phyloP scores from a whole-genome alignment of 2,113 vertebrate genomes.

The Mormoops blainvillei region DNA sequence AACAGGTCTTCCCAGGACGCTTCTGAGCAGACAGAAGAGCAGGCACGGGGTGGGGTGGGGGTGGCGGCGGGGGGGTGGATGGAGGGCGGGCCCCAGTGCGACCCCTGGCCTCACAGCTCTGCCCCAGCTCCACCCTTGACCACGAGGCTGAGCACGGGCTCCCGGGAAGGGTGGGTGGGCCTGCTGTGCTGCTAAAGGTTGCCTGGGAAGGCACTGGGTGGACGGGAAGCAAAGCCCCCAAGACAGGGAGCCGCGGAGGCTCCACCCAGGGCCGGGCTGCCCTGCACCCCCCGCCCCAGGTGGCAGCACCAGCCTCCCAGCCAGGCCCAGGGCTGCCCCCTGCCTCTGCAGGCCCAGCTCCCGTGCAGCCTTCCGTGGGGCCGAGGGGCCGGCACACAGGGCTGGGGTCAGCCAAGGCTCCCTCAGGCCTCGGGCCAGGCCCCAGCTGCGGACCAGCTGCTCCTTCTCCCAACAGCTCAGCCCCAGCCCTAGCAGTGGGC shows the following conservation, averaged over 20 bases:
- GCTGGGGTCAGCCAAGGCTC: not conserved
- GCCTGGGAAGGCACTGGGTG: rapidly evolving
- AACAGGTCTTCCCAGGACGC: not conserved
- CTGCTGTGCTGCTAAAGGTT: not conserved
- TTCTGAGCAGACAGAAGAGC: not conserved
- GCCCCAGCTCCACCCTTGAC: not conserved
- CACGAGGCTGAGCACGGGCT: not conserved
- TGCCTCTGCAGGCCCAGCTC: not conserved
- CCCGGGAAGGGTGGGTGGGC: too few species aligned
- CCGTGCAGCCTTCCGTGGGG: not conserved
- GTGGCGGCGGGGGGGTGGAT: too few species aligned
- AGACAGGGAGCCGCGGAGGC: not conserved
- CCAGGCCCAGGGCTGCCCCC: not conserved
- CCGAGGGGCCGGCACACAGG: not conserved
- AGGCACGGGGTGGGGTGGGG: too few species aligned
- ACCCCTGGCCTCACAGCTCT: not conserved
- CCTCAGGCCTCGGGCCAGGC: not conserved
- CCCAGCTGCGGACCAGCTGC: too few species aligned
- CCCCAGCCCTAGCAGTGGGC: not conserved
- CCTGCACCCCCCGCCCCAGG: rapidly evolving
- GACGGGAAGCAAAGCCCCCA: not conserved
- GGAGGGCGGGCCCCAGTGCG: not conserved
- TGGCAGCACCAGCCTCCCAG: not conserved
- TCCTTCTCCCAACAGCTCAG: not conserved
- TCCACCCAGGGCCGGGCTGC: not conserved